Base-by-base conservation (phyloP, 2,797 vertebrate genomes). In the Falco concolor region DNA sequence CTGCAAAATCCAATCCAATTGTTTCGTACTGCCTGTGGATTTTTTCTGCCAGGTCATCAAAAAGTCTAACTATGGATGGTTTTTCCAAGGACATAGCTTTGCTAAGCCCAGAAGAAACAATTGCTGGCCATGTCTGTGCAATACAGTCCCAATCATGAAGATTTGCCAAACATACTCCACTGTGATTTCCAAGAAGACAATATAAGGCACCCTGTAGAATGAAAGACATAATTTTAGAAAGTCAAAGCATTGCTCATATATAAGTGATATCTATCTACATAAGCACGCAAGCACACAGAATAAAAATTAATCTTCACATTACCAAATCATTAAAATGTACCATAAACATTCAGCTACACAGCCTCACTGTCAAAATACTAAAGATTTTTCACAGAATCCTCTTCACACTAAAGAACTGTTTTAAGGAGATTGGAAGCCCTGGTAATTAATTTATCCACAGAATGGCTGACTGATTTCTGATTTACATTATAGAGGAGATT, bases 111-210 rank as follows among this genome's bases (percentile, higher is more conserved):
- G 99, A 99, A 86, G 98, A 99, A 40, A 99, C 98, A 38, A 99
- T 97, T 68, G 99, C 98, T 7, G 99, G 99, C 99, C 99, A 99
- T 0, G 99, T 99, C 96, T 99, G 98, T 52, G 98, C 98, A 87
- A 99, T 99, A 93, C 99, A 99, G 10, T 99, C 99, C 99, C 99
- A 99, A 63, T 99, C 99, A 3, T 99, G 99, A 94, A 99, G 98
- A 95, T 99, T 99, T 75, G 99, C 99, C 96, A 99, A 97, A 90
- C 99, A 99, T 42, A 99, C 98, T 47, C 99, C 99, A 53, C 98
- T 99, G 94, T 99, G 99, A 96, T 99, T 99, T 89, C 99, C 99
- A 94, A 99, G 98, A 32, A 99, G 98, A 97, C 99, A 99, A 97
- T 99, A 99, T 98, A 99, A 98, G 97, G 99, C 99, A 98, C 99